Percentiles rank a stretch among this genome's conserved stretches.
Conservation (phyloP, 2,797 vertebrate species). For the Coilia nasus region DNA sequence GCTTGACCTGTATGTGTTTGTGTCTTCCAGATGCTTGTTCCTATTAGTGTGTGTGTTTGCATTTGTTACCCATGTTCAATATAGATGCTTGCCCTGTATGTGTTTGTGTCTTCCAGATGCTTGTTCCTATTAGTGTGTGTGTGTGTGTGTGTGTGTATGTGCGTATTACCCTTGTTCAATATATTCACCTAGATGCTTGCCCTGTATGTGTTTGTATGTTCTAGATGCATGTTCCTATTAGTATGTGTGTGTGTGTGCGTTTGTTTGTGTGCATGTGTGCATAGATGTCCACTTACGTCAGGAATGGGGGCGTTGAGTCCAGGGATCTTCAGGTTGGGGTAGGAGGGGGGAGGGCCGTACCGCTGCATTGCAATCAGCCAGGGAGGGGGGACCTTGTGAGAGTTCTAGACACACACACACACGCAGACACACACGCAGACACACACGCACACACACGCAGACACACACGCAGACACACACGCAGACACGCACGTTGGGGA, state of each 20-base stretch:
- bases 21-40: too few species aligned
- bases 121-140: background rate
- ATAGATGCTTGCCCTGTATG: too few species aligned
- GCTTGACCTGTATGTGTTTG: too few species aligned
- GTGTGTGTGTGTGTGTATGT: background rate
- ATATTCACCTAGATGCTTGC: too few species aligned
- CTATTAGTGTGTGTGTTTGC: too few species aligned
- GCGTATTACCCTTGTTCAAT: too few species aligned
- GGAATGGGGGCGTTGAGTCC: conserved; percentile 93
- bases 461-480: background rate
- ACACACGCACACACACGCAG: too few species aligned
- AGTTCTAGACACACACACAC: conserved; percentile 73
- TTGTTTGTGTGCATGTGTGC: background rate
- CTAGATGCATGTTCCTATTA: background rate
- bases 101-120: background rate
- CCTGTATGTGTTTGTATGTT: background rate
- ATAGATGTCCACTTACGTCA: conserved; percentile 70
- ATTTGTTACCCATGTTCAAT: too few species aligned
- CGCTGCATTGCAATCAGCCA: conserved; percentile 96
- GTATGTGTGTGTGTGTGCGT: background rate
- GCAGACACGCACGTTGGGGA: too few species aligned
- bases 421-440: background rate
- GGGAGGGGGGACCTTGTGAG: conserved; percentile 91
- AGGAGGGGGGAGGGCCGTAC: conserved; percentile 91
- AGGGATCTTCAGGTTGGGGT: conserved; percentile 94